These are phyloP conservation scores for Paramuricea clavata DNA, from an alignment of 92 coral and sea anemone genomes.

Conservation along the genomic window DNA sequence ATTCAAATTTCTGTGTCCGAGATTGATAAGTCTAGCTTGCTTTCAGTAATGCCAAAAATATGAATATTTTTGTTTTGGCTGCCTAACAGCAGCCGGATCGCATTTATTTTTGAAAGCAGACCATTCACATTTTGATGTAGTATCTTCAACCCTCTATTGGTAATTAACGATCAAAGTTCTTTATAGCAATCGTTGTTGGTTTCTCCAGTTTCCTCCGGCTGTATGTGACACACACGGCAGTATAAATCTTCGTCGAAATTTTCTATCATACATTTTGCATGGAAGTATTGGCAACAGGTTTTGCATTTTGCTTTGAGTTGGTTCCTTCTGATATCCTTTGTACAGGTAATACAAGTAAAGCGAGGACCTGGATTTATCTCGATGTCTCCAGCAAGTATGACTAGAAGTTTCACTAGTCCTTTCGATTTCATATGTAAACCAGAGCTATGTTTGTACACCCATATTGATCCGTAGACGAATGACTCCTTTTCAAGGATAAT, in stretches of 20 bases:
- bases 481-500: neutral
- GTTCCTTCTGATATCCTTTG: neutral
- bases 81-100: neutral
- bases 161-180: no score
- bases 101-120: neutral
- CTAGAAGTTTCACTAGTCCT: neutral
- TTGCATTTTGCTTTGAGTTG: neutral
- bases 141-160: no score
- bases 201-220: neutral
- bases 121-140: neutral
- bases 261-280: neutral
- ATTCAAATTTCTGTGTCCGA: neutral
- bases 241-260: neutral
- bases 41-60: neutral
- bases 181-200: conserved; percentile 8
- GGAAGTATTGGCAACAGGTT: neutral
- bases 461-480: neutral
- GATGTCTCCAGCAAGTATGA: conserved; percentile 12
- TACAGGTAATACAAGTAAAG: neutral
- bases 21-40: neutral
- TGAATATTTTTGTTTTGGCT: neutral
- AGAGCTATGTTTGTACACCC: neutral
- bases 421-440: neutral
- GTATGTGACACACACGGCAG: neutral
- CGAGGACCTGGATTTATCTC: neutral